Base-by-base conservation (phyloP, 2,113 vertebrate genomes). In the Agapornis roseicollis region DNA sequence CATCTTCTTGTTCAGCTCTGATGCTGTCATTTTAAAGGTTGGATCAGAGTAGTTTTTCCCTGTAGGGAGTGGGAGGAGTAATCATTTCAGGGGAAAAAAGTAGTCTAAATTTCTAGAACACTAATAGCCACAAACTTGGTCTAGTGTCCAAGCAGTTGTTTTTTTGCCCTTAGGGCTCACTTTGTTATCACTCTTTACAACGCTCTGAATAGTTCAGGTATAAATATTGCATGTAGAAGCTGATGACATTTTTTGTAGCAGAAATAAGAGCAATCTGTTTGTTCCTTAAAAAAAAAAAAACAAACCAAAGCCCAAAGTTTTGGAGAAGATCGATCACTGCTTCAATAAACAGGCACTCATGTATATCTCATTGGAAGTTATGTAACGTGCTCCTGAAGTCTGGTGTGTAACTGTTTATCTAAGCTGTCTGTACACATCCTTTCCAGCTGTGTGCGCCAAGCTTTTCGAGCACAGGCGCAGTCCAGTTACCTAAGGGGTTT, bases 11-110 rank as follows among this genome's bases (percentile, higher is more conserved):
- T 98, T 98, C 98, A 97, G 98, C 97, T 97, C 96, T 94, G 97
- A 97, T 98, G 97, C 98, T 98, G 98, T 98, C 98, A 98, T 98
- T 98, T 98, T 98, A 98, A 98, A 98, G 98, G 98, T 98, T 98
- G 98, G 97, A 98, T 98, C 80, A 72, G 97, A 98, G 97, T 97
- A 98, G 97, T 96, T 97, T 98, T 97, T 96, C 97, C 97, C 97
- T 97, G 96, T 97, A 94, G 97, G 95, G 94, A 97, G 95, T 97
- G 92, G 98, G 96, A 98, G 96, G 96, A 96, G 96, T 95, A 96
- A 95, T 97, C 90, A 94, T 65, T 89, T 96, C 77, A 91, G 92
- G 89, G 89, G 95, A 25, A 95, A 95, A 94, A 97, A 96, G 95
- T 71, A 94, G 94, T 94, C 95, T 95, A 84, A 96, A 96, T 97